Conservation (phyloP, 2,888 invertebrate species). For the Agrotis clavis region DNA sequence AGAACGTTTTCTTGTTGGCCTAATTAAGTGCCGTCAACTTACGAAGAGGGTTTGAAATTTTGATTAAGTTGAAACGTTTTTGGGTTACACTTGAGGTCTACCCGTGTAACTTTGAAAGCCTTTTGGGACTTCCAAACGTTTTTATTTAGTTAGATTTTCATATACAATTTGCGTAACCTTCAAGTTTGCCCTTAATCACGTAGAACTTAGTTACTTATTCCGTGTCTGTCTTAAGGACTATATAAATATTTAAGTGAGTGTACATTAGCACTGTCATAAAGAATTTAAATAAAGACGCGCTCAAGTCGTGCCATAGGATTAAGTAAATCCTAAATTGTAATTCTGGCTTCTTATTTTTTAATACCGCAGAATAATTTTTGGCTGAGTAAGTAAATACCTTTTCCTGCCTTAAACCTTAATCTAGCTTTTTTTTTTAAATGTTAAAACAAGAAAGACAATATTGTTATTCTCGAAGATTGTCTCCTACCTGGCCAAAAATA, state of each 20-base stretch:
- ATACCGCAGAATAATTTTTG: constrained; percentile 27
- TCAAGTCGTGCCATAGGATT: constrained; percentile 37
- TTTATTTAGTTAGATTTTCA: constrained; percentile 33
- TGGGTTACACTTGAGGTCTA: constrained; percentile 54
- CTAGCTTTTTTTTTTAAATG: constrained; percentile 23
- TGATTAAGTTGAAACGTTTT: constrained; percentile 67
- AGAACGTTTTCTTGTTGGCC: constrained; percentile 72
- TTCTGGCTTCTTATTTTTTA: constrained; percentile 41
- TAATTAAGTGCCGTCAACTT: constrained; percentile 76
- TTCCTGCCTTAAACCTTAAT: constrained; percentile 3
- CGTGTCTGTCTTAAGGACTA: constrained; percentile 46
- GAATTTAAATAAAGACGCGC: constrained; percentile 50
- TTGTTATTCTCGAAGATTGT: no score
- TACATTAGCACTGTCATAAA: constrained; percentile 54
- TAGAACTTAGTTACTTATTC: constrained; percentile 40
- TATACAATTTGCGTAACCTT: constrained; percentile 24
- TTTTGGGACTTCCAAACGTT: constrained; percentile 46
- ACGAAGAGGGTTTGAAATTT: constrained; percentile 70
- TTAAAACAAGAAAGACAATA: neutral
- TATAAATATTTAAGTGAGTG: constrained; percentile 41
- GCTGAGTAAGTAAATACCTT: constrained; percentile 7
- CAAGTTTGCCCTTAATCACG: constrained; percentile 20
- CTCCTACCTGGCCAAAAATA: no score
- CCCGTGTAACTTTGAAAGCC: constrained; percentile 39
- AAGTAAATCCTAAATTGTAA: constrained; percentile 47